Evolutionary conservation across 2,113 vertebrate genomes (phyloP).

Genomic region (Desmodus rotundus): DNA sequence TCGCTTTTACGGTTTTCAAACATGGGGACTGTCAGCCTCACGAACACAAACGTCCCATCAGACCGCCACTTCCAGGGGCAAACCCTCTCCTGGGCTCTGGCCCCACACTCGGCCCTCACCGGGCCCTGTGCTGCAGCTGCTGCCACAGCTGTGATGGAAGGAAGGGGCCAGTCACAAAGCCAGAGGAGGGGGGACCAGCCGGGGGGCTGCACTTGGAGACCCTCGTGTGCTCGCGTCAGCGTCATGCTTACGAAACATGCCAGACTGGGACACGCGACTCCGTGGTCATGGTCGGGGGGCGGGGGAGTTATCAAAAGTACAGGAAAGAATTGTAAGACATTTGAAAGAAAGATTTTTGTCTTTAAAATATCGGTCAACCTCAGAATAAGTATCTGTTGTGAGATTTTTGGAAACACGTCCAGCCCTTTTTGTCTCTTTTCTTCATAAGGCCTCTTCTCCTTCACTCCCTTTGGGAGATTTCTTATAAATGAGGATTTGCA

Average conservation of each 20-base stretch:
- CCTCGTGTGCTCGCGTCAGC: slow-evolving; percentile 71
- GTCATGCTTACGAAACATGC: slow-evolving; percentile 53
- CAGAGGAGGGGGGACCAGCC: neutral
- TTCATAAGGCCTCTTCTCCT: slow-evolving; percentile 71
- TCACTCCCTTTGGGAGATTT: slow-evolving; percentile 75
- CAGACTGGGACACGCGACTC: slow-evolving; percentile 67
- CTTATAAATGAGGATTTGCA: slow-evolving; percentile 80
- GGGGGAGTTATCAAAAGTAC: too few species aligned
- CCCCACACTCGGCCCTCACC: neutral
- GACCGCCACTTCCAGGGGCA: neutral
- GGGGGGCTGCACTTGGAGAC: slow-evolving; percentile 48
- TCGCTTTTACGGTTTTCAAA: rapidly evolving
- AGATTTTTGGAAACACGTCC: slow-evolving; percentile 64
- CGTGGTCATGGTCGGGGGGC: too few species aligned
- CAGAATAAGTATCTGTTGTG: slow-evolving; percentile 61
- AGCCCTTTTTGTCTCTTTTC: slow-evolving; percentile 62
- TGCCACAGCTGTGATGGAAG: rapidly evolving
- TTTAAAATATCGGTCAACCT: slow-evolving; percentile 44
- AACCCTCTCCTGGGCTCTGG: neutral
- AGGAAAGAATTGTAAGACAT: slow-evolving; percentile 55
- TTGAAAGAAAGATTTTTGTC: slow-evolving; percentile 55
- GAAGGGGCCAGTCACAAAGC: neutral
- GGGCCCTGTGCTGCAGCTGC: too few species aligned
- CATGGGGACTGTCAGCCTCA: rapidly evolving
- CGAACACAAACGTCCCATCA: neutral